Conservation (phyloP, 2,113 vertebrate genomes). For the Phalacrocorax aristotelis region DNA sequence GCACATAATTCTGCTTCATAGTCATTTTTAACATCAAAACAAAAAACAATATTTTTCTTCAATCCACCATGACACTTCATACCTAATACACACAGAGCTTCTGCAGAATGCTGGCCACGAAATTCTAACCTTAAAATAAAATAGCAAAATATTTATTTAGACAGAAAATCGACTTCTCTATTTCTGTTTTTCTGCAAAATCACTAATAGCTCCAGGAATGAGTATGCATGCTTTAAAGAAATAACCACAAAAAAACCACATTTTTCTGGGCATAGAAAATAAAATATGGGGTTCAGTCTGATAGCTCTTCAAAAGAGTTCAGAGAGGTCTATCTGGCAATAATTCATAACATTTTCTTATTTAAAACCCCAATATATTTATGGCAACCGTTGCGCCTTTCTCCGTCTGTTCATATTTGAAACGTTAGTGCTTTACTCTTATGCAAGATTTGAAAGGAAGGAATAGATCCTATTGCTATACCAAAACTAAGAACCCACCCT, state of each 20-base stretch:
- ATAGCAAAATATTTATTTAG: background rate
- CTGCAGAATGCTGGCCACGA: background rate
- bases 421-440: background rate
- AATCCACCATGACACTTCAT: background rate
- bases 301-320: background rate
- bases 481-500: background rate
- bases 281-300: background rate
- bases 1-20: background rate
- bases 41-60: background rate
- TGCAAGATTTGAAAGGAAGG: background rate
- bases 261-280: background rate
- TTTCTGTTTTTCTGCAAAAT: background rate
- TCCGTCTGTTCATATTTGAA: background rate
- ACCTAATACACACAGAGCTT: background rate
- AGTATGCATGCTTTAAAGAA: background rate
- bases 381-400: background rate
- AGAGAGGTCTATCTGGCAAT: background rate
- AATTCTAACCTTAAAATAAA: background rate
- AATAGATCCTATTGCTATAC: background rate
- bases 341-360: background rate
- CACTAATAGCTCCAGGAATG: background rate
- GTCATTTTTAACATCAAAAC: background rate
- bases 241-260: fast-evolving
- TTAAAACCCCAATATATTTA: background rate
- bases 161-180: background rate